Conservation (phyloP, 2,888 invertebrate species). For the Hetaerina titia region DNA sequence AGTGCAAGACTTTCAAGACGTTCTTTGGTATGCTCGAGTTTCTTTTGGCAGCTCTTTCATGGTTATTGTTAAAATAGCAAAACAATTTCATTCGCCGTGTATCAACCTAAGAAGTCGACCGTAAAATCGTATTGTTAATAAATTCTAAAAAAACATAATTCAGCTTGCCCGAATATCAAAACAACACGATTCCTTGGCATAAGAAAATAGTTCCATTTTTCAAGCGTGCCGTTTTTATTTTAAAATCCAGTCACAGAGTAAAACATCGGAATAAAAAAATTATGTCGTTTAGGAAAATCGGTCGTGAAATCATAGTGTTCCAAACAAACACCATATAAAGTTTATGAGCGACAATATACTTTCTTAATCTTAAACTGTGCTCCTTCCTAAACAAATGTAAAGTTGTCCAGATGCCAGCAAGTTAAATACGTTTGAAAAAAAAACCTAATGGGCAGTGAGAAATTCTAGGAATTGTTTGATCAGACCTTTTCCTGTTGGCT, state of each 20-base stretch:
- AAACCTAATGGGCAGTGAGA: neutral
- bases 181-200: too few relatives aligned
- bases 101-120: too few relatives aligned
- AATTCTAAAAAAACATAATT: too few relatives aligned
- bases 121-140: too few relatives aligned
- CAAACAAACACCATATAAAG: neutral
- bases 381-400: neutral
- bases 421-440: neutral
- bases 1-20: neutral
- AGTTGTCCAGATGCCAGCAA: neutral
- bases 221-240: too few relatives aligned
- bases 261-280: too few relatives aligned
- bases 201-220: too few relatives aligned
- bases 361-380: neutral
- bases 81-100: too few relatives aligned
- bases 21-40: neutral
- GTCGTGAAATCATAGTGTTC: neutral
- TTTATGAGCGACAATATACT: neutral
- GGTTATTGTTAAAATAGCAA: too few relatives aligned
- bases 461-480: constrained; percentile 28
- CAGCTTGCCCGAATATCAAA: too few relatives aligned
- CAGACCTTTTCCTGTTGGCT: neutral
- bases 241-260: too few relatives aligned
- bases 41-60: neutral
- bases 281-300: too few relatives aligned